A percentile compares a stretch with the other conserved stretches of the same genome.
Conservation (phyloP, 1,140 invertebrate genomes). For the Drosophila fuyamai region DNA sequence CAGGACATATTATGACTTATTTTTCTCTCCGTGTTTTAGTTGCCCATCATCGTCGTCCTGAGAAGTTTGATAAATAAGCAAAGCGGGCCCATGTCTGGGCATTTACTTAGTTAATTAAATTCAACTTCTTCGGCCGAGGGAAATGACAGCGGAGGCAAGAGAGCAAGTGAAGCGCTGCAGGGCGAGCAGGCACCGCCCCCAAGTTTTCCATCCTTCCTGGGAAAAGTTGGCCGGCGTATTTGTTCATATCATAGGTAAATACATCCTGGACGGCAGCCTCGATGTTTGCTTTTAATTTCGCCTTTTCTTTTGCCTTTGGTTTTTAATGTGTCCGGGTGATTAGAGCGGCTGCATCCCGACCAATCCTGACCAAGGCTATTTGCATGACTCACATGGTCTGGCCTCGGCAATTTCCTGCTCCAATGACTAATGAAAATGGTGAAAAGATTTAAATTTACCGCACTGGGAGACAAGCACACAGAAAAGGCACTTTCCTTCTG, state of each 20-base stretch:
- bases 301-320: slow-evolving; percentile 46
- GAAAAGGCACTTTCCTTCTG: slow-evolving; percentile 17
- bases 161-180: slow-evolving; percentile 48
- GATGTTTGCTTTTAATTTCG: slow-evolving; percentile 76
- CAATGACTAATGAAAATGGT: slow-evolving; percentile 67
- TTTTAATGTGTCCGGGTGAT: slow-evolving; percentile 48
- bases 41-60: slow-evolving; percentile 46
- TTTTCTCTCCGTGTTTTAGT: slow-evolving; percentile 20
- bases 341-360: slow-evolving; percentile 41
- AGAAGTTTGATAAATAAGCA: slow-evolving; percentile 62
- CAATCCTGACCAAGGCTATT: slow-evolving; percentile 24
- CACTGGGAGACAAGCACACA: slow-evolving; percentile 33
- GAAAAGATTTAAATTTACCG: slow-evolving; percentile 55
- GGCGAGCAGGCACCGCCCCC: slow-evolving; percentile 9
- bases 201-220: slow-evolving; percentile 8
- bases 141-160: slow-evolving; percentile 41
- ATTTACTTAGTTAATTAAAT: slow-evolving; percentile 83
- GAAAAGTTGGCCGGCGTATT: slow-evolving; percentile 63
- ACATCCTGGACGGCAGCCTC: slow-evolving; percentile 35
- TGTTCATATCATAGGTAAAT: slow-evolving; percentile 74
- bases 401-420: slow-evolving; percentile 67
- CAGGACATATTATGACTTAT: no score
- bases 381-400: slow-evolving; percentile 48
- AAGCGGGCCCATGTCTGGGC: slow-evolving; percentile 67
- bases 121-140: slow-evolving; percentile 65